These are phyloP conservation scores for Calephelis virginiensis DNA, from an alignment of 1,140 invertebrate genomes.

Conservation along the genomic window DNA sequence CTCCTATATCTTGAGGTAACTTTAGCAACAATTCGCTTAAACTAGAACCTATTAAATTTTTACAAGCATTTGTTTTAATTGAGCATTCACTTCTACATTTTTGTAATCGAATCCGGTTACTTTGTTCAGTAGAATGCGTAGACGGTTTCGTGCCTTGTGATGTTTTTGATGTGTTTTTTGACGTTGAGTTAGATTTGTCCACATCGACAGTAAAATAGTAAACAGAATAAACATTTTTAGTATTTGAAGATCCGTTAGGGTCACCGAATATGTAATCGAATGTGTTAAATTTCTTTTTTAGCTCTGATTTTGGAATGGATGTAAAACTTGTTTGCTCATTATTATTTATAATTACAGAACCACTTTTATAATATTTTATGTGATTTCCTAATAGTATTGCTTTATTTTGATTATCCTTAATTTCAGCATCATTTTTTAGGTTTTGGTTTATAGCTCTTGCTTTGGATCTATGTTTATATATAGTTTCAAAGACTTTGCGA, in stretches of 20 bases:
- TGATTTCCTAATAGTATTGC: background rate
- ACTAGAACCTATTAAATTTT: slow-evolving; percentile 15
- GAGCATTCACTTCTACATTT: slow-evolving; percentile 44
- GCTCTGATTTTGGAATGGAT: background rate
- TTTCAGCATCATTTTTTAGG: too few relatives aligned
- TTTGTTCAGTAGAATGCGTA: slow-evolving; percentile 20
- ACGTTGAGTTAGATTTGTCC: slow-evolving; percentile 22
- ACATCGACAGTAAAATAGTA: slow-evolving; percentile 57
- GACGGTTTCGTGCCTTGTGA: slow-evolving; percentile 25
- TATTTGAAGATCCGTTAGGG: slow-evolving; percentile 29
- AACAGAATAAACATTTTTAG: slow-evolving; percentile 51
- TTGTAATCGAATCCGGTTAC: slow-evolving; percentile 40
- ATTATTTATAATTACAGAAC: slow-evolving; percentile 28
- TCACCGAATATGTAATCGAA: slow-evolving; percentile 55
- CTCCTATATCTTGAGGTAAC: slow-evolving; percentile 37
- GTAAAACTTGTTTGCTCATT: background rate
- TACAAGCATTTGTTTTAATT: slow-evolving; percentile 23
- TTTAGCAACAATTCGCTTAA: slow-evolving; percentile 42
- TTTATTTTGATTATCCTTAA: too few relatives aligned
- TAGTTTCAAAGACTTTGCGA: background rate
- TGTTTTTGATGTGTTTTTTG: slow-evolving; percentile 26
- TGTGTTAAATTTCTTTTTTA: slow-evolving; percentile 23
- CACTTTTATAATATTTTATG: slow-evolving; percentile 29
- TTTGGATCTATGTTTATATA: background rate
- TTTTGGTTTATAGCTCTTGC: background rate